A percentile compares a stretch with the other conserved stretches of the same genome.
phyloP scores from a whole-genome alignment of 2,888 invertebrate genomes.

The Nomada fabriciana region DNA sequence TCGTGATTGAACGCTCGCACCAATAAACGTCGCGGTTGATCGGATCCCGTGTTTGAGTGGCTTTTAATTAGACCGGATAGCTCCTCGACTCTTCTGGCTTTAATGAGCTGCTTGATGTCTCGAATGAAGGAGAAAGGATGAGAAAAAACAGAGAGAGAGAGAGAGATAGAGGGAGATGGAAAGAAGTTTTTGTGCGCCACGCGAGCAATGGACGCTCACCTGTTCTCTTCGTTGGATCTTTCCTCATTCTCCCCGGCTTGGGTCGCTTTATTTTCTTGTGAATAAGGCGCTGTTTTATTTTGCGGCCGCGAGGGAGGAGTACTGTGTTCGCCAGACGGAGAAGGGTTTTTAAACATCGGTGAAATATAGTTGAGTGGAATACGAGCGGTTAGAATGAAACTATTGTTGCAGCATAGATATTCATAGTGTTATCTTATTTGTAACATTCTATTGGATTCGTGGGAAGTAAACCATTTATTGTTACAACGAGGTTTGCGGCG shows the following conservation, averaged over 20 bases:
- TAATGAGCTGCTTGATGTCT: constrained; percentile 36
- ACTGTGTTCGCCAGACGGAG: neutral
- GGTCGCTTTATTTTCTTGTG: constrained; percentile 20
- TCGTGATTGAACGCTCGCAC: constrained; percentile 54
- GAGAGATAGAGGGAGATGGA: neutral
- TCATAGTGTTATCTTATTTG: no score
- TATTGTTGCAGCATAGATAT: no score
- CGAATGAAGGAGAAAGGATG: no score
- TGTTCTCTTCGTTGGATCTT: neutral
- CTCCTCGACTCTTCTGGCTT: constrained; percentile 25
- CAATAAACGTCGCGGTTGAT: constrained; percentile 58
- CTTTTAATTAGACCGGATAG: constrained; percentile 59
- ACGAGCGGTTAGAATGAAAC: no score
- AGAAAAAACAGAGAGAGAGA: no score
- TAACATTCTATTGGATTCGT: no score
- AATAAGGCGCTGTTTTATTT: constrained; percentile 10
- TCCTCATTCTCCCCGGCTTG: neutral
- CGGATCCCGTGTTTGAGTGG: constrained; percentile 40
- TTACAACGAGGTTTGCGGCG: no score
- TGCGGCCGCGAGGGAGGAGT: neutral
- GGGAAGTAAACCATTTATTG: no score
- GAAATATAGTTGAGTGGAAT: no score
- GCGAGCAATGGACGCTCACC: constrained; percentile 11
- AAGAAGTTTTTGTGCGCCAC: constrained; percentile 2
- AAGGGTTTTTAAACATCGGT: no score